Evolutionary conservation across 2,888 invertebrate species (phyloP).

Genomic region (Cephus sareptanus): DNA sequence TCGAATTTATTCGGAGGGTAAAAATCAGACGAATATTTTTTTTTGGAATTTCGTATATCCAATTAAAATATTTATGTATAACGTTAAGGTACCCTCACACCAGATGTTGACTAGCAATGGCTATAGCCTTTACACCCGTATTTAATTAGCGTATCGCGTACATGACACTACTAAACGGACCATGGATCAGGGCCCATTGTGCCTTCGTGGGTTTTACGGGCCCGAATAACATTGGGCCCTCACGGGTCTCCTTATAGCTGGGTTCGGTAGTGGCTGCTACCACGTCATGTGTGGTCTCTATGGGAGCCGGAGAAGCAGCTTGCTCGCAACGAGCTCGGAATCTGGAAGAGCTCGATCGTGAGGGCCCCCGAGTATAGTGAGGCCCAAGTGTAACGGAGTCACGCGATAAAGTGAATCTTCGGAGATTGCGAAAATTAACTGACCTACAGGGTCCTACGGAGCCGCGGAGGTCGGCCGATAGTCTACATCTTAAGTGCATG

Average conservation of each 20-base stretch:
- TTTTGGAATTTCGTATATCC: no score
- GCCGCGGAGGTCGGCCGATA: no score
- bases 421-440: no score
- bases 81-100: background rate
- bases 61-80: no score
- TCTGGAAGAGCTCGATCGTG: slow-evolving; percentile 4
- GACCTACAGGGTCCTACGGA: no score
- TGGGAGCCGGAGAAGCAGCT: background rate
- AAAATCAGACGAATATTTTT: no score
- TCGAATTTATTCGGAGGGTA: no score
- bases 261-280: background rate
- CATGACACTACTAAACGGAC: slow-evolving; percentile 11
- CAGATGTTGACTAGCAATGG: background rate
- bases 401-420: no score
- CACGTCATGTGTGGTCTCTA: slow-evolving; percentile 19
- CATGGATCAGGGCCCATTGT: slow-evolving; percentile 4
- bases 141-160: slow-evolving; percentile 15
- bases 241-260: background rate
- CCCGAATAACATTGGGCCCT: background rate
- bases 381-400: no score
- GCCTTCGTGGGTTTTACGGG: background rate
- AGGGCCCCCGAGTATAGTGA: no score
- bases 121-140: background rate
- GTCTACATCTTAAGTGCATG: no score
- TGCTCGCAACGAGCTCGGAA: background rate